Evolutionary conservation across 1,140 invertebrate species (phyloP), one percentile per base, ranked within the genome.

Genomic region (Artemia franciscana): DNA sequence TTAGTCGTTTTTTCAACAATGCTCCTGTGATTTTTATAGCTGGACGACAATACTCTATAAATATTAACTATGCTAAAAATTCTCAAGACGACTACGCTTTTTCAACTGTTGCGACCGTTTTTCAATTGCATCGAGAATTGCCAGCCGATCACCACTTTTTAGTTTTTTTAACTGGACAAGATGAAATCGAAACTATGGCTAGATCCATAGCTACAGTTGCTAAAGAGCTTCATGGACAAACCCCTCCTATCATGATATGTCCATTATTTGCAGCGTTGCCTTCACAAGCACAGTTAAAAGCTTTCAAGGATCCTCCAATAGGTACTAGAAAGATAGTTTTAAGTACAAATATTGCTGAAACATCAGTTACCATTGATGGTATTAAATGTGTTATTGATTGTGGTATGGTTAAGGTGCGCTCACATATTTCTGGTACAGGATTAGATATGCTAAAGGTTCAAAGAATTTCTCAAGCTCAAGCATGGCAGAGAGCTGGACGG

Each of bases 291-390:
- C 89, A 93, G 73, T 71, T 88, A 65, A 80, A 83, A 68, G 87
- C 85, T 9, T 90, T 92, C 70, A 75, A 80, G 65, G 75, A 80
- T 5, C 77, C 82, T 2, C 76, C 81, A 12, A 67, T 73, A 12
- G 84, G 81, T 61, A 78, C 77, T 24, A 75, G 94, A 30, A 96
- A 96, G 76, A 82, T 98, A 15, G 83, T 99, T 65, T 74, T 98
- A 59, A 82, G 91, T n/a, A 99, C 95, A 24, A 99, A 98, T 73
- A 89, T 98, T 64, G 95, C 95, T 3, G 95, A 96, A 76, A 94
- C 92, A 1, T 95, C 91, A 5, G 79, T 99, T 2, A 99, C 95
- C 0, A 97, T 99, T 25, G 61, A 66, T 26, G 89, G 90, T 23
- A 90, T 99, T 63, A 84, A 86, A 67, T 88, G 84, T 75, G 91